Conservation (phyloP, 2,888 invertebrate genomes). For the Copidosoma aretas region DNA sequence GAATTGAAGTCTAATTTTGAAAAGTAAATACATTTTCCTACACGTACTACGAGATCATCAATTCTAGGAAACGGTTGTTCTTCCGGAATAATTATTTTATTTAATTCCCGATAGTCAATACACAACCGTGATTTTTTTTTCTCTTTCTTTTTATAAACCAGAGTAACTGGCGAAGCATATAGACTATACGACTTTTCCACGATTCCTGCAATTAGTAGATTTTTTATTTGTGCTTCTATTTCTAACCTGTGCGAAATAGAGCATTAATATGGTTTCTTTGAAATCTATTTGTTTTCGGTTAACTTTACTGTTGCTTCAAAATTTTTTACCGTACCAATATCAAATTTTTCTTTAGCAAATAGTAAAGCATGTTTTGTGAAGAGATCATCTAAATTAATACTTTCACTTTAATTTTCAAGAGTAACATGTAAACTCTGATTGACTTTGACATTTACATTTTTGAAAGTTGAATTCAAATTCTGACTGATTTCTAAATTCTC, state of each 20-base stretch:
- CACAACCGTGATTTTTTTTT: neutral
- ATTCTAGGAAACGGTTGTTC: neutral
- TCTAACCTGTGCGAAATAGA: conserved; percentile 12
- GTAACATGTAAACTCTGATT: neutral
- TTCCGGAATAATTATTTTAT: neutral
- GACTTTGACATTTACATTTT: neutral
- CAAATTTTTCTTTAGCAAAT: conserved; percentile 40
- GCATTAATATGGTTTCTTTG: conserved; percentile 39
- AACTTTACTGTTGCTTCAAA: conserved; percentile 38
- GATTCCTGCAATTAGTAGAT: conserved; percentile 37
- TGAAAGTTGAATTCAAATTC: conserved; percentile 11
- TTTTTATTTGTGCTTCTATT: conserved; percentile 38
- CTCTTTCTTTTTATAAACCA: neutral
- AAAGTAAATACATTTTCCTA: neutral
- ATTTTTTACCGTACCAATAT: conserved; percentile 36
- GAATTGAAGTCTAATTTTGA: conserved; percentile 44
- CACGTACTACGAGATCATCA: neutral
- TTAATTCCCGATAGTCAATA: neutral
- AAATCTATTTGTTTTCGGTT: conserved; percentile 35
- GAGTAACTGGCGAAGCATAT: neutral
- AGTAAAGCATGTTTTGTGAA: conserved; percentile 26
- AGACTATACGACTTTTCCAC: neutral
- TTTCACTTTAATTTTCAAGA: neutral
- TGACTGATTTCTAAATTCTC: conserved; percentile 37
- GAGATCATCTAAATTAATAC: conserved; percentile 6